phyloP scores from a whole-genome alignment of 1,140 invertebrate genomes.

The Drosophila suzukii region DNA sequence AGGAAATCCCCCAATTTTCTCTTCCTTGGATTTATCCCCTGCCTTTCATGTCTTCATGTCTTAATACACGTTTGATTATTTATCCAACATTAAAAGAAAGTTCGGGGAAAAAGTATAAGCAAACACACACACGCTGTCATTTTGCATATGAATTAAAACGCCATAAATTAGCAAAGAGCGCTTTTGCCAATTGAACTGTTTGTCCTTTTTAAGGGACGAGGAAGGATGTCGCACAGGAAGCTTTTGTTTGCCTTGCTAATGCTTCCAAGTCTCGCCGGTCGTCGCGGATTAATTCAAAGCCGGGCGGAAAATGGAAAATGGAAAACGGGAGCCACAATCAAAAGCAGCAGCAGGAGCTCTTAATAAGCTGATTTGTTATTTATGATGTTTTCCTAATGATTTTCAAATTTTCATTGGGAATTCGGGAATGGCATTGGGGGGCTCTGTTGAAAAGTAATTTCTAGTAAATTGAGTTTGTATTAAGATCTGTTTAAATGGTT shows the following conservation, averaged over 20 bases:
- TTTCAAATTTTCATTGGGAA: slow-evolving; percentile 32
- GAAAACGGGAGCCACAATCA: slow-evolving; percentile 12
- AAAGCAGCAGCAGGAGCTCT: slow-evolving; percentile 47
- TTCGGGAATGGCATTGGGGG: neutral
- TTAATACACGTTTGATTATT: slow-evolving; percentile 68
- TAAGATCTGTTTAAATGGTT: neutral
- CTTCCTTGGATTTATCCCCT: slow-evolving; percentile 17
- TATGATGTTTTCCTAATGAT: slow-evolving; percentile 73
- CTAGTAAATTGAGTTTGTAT: neutral
- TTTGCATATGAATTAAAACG: slow-evolving; percentile 84
- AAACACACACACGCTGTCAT: slow-evolving; percentile 33
- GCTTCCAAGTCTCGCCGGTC: slow-evolving; percentile 38
- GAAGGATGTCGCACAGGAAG: slow-evolving; percentile 18
- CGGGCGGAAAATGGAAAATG: slow-evolving; percentile 19
- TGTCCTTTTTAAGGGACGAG: slow-evolving; percentile 18
- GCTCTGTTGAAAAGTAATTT: slow-evolving; percentile 1
- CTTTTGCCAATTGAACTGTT: slow-evolving; percentile 50
- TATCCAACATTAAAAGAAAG: slow-evolving; percentile 67
- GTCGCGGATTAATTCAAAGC: slow-evolving; percentile 38
- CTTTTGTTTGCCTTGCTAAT: slow-evolving; percentile 63
- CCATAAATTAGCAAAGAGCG: slow-evolving; percentile 74
- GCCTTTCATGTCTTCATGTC: slow-evolving; percentile 47
- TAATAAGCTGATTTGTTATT: slow-evolving; percentile 82
- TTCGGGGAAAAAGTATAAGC: slow-evolving; percentile 18
- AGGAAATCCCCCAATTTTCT: neutral